phyloP scores from a whole-genome alignment of 2,888 invertebrate species.

The Lepidochrysops patricia region DNA sequence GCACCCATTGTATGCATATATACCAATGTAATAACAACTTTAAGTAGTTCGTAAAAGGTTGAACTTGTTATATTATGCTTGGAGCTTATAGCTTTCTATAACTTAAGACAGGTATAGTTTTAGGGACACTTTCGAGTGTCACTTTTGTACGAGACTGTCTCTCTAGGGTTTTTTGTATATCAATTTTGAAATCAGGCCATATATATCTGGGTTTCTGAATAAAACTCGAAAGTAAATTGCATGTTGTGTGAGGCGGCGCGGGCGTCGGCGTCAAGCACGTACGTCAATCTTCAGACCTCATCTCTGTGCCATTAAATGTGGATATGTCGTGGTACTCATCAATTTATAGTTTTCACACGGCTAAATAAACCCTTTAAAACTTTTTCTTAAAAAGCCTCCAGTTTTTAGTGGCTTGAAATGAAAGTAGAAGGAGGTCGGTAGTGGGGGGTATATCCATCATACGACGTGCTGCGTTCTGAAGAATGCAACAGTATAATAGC shows the following conservation, averaged over 20 bases:
- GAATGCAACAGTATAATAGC: not conserved
- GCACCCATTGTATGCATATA: no score
- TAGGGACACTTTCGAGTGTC: no score
- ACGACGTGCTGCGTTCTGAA: not conserved
- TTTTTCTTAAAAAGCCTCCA: not conserved
- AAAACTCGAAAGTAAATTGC: conserved; percentile 29
- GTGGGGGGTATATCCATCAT: conserved; percentile 5
- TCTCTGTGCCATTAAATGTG: conserved; percentile 9
- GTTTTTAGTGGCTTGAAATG: no score
- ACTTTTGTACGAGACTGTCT: no score
- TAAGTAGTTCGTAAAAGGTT: no score
- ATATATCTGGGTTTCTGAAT: not conserved
- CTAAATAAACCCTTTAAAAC: not conserved
- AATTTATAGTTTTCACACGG: conserved; percentile 12
- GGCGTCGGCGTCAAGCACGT: conserved; percentile 17
- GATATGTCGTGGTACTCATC: conserved; percentile 4
- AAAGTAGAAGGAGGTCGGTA: not conserved
- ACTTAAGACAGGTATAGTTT: no score
- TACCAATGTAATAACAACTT: no score
- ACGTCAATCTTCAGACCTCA: conserved; percentile 13
- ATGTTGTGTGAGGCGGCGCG: conserved; percentile 15
- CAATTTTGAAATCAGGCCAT: not conserved
- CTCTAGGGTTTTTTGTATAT: no score
- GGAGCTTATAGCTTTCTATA: no score
- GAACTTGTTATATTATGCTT: no score